phyloP scores from a whole-genome alignment of 2,113 vertebrate genomes.

The Chroicocephalus ridibundus region DNA sequence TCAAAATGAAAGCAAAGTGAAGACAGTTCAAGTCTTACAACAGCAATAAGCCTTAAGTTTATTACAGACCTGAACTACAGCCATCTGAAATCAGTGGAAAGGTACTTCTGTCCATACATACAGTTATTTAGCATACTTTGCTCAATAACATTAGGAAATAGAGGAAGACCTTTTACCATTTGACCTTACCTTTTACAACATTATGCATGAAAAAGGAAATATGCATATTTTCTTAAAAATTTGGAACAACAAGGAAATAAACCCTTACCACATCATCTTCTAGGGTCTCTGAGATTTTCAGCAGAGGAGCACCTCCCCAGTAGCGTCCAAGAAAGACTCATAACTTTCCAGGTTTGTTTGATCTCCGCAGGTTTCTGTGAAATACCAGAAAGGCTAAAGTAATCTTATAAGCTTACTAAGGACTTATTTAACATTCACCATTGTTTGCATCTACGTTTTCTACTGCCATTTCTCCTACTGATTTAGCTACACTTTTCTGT shows the following conservation, averaged over 20 bases:
- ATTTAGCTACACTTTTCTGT: constrained; percentile 78
- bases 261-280: constrained; percentile 75
- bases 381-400: not conserved
- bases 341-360: constrained; percentile 72
- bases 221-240: not conserved
- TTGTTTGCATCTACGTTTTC: constrained; percentile 61
- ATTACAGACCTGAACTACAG: not conserved
- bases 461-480: constrained; percentile 79
- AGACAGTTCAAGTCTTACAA: not conserved
- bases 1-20: not conserved
- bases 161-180: not conserved
- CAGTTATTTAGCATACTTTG: not conserved
- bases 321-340: constrained; percentile 69
- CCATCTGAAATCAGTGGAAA: not conserved
- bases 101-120: not conserved
- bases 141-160: not conserved
- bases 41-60: not conserved
- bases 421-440: not conserved
- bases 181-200: not conserved
- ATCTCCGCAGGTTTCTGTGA: constrained; percentile 75
- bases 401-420: not conserved
- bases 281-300: constrained; percentile 80
- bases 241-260: not conserved
- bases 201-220: not conserved
- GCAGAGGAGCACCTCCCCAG: constrained; percentile 66